Evolutionary conservation across 1,140 invertebrate species (phyloP), one percentile per base, ranked within the genome.

Genomic region (Drosophila paulistorum): DNA sequence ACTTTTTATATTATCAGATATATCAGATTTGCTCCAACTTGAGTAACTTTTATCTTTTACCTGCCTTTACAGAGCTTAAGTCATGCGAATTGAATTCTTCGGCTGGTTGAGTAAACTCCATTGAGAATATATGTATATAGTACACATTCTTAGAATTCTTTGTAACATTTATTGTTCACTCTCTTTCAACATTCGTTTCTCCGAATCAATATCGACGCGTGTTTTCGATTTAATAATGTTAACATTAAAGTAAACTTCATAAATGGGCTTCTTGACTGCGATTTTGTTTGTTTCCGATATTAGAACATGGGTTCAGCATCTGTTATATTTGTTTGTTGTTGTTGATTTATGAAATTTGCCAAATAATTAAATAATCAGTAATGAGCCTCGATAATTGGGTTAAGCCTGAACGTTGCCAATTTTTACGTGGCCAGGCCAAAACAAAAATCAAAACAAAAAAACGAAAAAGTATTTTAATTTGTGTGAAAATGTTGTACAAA

Each of bases 401-500:
- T 85, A 81, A 74, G 68, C 68, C 69, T 71, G 77, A 79, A 79
- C 80, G 63, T 42, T 71, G 51, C 17, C 63, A 65, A 64, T 60
- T 72, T 79, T 62, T 59, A 77, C 69, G 74, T 48, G 59, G 60
- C 54, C 69, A 45, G 77, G 74, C 66, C 70, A 72, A 76, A 68
- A 65, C 20, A 76, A 74, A 71, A 64, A 69, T 61, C 67, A 54
- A 76, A 74, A 71, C 60, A 69, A 61, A 77, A 77, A 61, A 77
- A 77, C 65, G 45, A 70, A 54, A 69, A 81, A 79, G 81, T 85
- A 89, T 89, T 90, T 89, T 89, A 89, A 89, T 89, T 89, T 89
- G 85, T 89, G 85, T 90, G 81, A 89, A 89, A 81, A 85, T 89
- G 79, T 85, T 90, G 73, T 65, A 68, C 71, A 89, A 89, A 89